phyloP scores from a whole-genome alignment of 2,113 vertebrate genomes.

The Atractosteus spatula region DNA sequence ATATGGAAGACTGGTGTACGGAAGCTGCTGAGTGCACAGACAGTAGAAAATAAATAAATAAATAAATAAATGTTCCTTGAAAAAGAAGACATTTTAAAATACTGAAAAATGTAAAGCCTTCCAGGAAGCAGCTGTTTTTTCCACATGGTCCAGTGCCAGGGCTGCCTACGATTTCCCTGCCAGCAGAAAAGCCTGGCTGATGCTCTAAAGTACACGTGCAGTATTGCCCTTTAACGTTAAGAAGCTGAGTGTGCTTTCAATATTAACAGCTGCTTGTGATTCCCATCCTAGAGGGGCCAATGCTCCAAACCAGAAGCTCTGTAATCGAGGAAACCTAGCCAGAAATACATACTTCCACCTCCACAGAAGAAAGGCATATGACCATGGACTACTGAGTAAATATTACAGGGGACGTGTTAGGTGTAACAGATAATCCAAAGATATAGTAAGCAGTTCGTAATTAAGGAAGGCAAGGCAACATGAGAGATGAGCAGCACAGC shows the following conservation, averaged over 20 bases:
- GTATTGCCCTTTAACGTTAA: conserved; percentile 29
- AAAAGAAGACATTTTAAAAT: conserved; percentile 21
- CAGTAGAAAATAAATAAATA: conserved; percentile 24
- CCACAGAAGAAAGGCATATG: no score
- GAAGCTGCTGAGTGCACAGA: background rate
- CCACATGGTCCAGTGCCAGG: conserved; percentile 18
- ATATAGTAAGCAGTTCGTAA: no score
- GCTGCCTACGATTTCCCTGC: background rate
- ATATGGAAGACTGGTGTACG: no score
- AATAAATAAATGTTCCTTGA: conserved; percentile 27
- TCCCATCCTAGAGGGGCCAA: conserved; percentile 27
- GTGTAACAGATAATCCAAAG: no score
- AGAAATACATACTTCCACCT: background rate
- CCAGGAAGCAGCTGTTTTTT: conserved; percentile 31
- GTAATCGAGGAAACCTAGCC: conserved; percentile 25
- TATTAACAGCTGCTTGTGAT: conserved; percentile 39
- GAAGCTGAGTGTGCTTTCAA: conserved; percentile 33
- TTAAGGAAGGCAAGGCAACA: no score
- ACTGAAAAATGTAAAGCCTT: background rate
- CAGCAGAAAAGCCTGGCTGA: background rate
- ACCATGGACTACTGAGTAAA: no score
- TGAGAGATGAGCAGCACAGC: no score
- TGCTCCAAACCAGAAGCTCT: conserved; percentile 29
- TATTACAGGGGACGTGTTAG: no score
- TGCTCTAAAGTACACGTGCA: background rate